Evolutionary conservation across 2,797 vertebrate genomes (phyloP).

Genomic region (Enteromius treurensis): DNA sequence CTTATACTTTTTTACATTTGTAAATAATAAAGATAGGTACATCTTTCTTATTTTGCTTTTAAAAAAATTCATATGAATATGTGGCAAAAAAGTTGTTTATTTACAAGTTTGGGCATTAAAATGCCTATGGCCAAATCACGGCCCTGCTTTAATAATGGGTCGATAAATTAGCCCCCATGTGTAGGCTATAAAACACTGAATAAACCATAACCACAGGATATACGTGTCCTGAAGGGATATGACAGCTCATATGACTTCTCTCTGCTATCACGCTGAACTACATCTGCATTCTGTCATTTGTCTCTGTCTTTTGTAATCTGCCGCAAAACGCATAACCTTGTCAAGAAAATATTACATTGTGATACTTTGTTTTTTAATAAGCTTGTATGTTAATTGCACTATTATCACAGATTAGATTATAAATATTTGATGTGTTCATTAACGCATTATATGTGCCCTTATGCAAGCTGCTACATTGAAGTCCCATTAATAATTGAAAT

Average conservation of each 20-base stretch:
- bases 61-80: too few species aligned
- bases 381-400: constrained; percentile 55
- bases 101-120: background rate
- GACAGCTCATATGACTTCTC: constrained; percentile 18
- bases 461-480: constrained; percentile 26
- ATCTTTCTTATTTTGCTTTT: too few species aligned
- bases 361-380: constrained; percentile 45
- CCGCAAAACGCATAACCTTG: constrained; percentile 19
- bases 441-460: constrained; percentile 27
- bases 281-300: constrained; percentile 18
- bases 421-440: constrained; percentile 57
- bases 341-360: constrained; percentile 32
- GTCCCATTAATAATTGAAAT: constrained; percentile 32
- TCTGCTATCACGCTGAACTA: background rate
- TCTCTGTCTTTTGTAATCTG: constrained; percentile 24
- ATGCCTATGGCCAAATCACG: background rate
- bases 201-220: constrained; percentile 27
- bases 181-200: background rate
- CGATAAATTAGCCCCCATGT: constrained; percentile 8
- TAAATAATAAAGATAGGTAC: background rate
- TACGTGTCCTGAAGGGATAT: background rate
- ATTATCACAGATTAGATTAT: constrained; percentile 58
- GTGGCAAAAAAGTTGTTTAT: background rate
- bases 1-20: background rate
- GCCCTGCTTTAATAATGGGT: constrained; percentile 12